phyloP scores from a whole-genome alignment of 2,113 vertebrate species.

The Rhynchopsitta pachyrhyncha region DNA sequence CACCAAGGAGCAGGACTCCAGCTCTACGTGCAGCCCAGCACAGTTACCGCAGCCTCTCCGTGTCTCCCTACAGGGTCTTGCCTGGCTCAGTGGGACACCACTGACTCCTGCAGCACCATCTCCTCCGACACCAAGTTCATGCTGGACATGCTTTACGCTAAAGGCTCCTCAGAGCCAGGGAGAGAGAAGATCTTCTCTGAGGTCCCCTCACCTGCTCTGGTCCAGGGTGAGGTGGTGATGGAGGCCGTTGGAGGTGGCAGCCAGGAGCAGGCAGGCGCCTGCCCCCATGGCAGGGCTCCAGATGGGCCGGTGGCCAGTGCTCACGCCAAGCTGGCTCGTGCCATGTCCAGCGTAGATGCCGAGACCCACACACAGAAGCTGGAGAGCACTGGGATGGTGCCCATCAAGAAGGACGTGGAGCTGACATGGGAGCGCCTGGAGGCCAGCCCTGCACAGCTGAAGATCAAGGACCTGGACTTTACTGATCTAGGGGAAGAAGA shows the following conservation, averaged over 20 bases:
- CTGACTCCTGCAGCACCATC: slow-evolving; percentile 73
- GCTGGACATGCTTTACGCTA: slow-evolving; percentile 82
- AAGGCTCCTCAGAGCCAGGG: background rate
- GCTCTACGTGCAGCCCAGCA: background rate
- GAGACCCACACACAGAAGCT: slow-evolving; percentile 76
- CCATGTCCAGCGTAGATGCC: slow-evolving; percentile 80
- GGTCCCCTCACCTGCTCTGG: background rate
- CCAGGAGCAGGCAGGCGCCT: background rate
- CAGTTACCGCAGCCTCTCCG: background rate
- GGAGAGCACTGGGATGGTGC: slow-evolving; percentile 74
- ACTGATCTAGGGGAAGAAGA: slow-evolving; percentile 93
- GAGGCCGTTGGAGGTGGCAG: background rate
- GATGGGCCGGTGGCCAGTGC: background rate
- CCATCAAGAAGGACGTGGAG: slow-evolving; percentile 71
- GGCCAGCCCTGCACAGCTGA: slow-evolving; percentile 72
- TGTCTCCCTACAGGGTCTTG: slow-evolving; percentile 27
- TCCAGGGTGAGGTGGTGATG: background rate
- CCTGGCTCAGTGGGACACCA: background rate
- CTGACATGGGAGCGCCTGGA: slow-evolving; percentile 76
- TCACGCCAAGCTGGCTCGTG: slow-evolving; percentile 56
- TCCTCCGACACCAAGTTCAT: slow-evolving; percentile 77
- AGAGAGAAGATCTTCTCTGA: background rate
- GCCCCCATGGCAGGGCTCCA: background rate
- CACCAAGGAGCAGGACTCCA: background rate
- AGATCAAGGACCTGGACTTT: slow-evolving; percentile 95